These are phyloP conservation scores for Sigmodon hispidus DNA, from an alignment of 2,113 vertebrate species.

Conservation along the genomic window DNA sequence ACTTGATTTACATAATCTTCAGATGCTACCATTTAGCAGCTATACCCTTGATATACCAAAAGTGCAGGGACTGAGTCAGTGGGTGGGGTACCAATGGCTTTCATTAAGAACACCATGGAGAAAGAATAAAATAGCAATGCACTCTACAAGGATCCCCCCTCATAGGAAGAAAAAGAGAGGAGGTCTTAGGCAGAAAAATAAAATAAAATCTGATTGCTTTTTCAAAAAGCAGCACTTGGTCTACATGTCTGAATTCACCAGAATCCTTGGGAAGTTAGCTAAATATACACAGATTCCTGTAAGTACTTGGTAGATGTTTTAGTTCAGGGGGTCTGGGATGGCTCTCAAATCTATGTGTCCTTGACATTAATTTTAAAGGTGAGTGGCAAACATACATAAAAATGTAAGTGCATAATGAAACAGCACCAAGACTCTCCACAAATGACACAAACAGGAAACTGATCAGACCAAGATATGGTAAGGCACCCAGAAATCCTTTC, in stretches of 20 bases:
- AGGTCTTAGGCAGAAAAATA: not conserved
- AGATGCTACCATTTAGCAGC: not conserved
- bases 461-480: not conserved
- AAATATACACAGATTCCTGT: not conserved
- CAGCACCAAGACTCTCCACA: not conserved
- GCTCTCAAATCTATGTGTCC: not conserved
- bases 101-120: not conserved
- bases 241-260: not conserved
- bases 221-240: not conserved
- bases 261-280: not conserved
- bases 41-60: not conserved
- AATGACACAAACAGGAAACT: not conserved
- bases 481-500: not conserved
- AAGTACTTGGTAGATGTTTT: not conserved
- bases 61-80: not conserved
- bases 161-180: not conserved
- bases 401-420: not conserved
- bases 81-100: not conserved
- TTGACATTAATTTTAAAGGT: not conserved
- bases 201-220: not conserved
- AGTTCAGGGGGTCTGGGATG: slow-evolving; percentile 19
- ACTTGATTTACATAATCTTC: not conserved
- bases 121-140: not conserved
- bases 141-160: not conserved
- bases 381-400: not conserved